Conservation (phyloP, 2,888 invertebrate genomes). For the Leuctra nigra region DNA sequence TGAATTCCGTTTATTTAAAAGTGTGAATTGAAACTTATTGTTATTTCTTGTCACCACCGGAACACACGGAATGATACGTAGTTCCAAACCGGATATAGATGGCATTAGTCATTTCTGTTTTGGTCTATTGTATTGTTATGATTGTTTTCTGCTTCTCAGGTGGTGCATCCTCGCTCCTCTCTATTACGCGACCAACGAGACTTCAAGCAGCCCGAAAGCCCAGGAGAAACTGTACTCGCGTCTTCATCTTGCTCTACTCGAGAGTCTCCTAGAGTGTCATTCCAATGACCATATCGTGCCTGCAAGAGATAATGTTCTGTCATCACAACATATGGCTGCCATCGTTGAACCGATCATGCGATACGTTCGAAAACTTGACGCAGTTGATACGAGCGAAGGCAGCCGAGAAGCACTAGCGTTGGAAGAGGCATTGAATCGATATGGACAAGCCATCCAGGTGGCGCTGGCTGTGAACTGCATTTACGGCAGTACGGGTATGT, state of each 20-base stretch:
- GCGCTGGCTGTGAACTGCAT: conserved; percentile 71
- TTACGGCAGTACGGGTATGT: conserved; percentile 64
- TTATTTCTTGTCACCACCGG: too few species aligned
- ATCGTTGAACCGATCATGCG: conserved; percentile 45
- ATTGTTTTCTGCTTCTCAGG: too few species aligned
- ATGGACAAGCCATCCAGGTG: conserved; percentile 78
- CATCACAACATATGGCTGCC: conserved; percentile 53
- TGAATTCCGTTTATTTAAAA: too few species aligned
- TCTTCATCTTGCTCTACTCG: conserved; percentile 59
- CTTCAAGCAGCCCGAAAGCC: not conserved
- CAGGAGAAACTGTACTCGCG: conserved; percentile 50
- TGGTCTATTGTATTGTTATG: too few species aligned
- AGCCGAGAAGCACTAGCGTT: conserved; percentile 39
- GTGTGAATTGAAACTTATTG: too few species aligned
- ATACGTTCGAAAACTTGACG: conserved; percentile 23
- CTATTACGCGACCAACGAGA: conserved; percentile 33
- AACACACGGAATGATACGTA: too few species aligned
- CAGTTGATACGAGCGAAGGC: too few species aligned
- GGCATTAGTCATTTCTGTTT: too few species aligned
- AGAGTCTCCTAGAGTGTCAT: conserved; percentile 50
- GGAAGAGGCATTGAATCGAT: conserved; percentile 63
- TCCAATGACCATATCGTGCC: conserved; percentile 34
- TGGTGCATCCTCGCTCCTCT: conserved; percentile 69
- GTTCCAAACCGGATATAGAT: too few species aligned
- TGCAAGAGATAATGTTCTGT: conserved; percentile 54